Percentiles rank a stretch among this genome's conserved stretches.
phyloP scores from a whole-genome alignment of 2,113 vertebrate species.

The Malurus elegans region DNA sequence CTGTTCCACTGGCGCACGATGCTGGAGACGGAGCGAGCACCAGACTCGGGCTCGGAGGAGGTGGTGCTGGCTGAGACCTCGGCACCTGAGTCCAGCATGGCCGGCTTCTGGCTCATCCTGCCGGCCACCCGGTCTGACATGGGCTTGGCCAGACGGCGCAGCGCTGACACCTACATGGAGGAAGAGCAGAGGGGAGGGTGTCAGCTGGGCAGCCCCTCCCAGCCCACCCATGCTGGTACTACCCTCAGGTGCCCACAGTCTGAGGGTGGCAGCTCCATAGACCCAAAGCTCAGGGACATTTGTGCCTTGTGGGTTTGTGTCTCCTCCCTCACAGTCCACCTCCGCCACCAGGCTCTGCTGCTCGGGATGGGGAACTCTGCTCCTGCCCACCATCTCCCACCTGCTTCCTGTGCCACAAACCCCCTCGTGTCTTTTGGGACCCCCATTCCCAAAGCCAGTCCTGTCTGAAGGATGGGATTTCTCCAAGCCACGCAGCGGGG shows the following conservation, averaged over 20 bases:
- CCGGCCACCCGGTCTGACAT: constrained; percentile 89
- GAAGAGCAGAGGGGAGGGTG: not conserved
- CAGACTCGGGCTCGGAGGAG: constrained; percentile 84
- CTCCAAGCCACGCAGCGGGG: not conserved
- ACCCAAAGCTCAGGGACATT: not conserved
- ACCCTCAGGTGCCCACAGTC: not conserved
- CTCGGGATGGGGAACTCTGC: not conserved
- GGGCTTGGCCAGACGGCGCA: constrained; percentile 91
- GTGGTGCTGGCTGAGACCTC: constrained; percentile 88
- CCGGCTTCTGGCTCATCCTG: constrained; percentile 65
- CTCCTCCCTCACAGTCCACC: not conserved
- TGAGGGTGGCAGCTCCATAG: rapidly evolving
- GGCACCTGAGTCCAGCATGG: constrained; percentile 81
- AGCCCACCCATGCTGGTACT: not conserved
- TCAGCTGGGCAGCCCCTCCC: not conserved
- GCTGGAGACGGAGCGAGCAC: constrained; percentile 85
- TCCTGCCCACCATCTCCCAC: not conserved
- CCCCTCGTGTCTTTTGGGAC: not conserved
- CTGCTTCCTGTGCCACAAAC: not conserved
- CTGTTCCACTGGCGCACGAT: constrained; percentile 96
- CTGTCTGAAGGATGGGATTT: not conserved
- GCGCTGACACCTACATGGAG: constrained; percentile 77
- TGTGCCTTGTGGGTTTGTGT: not conserved
- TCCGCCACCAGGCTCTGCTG: not conserved
- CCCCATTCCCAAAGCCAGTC: not conserved